Base-by-base conservation (phyloP, 2,113 vertebrate species). In the Oreocharis arfaki region DNA sequence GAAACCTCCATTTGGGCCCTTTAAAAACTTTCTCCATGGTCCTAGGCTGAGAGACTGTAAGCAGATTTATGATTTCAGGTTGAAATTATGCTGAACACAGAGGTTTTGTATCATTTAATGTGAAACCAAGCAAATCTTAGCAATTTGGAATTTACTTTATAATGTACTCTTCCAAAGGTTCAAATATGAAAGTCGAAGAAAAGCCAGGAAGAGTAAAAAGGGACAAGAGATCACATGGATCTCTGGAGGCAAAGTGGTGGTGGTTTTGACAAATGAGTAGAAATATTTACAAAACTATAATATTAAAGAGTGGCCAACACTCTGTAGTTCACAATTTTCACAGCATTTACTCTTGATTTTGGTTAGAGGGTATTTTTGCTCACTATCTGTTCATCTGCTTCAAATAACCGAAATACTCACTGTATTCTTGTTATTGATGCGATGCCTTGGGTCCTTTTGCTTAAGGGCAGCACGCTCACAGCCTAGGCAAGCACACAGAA, bases 61-160 rank as follows among this genome's bases (percentile, higher is more conserved):
- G 61, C 57, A 85, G 87, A 89, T 96, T 91, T 96, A 95, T 57
- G 53, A 84, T 84, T 95, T 68, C 0, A 8, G 37, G 20, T 82
- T 80, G 60, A 96, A 96, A 96, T 87, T 41, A 91, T 69, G 89
- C 89, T 82, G 76, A 95, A 89, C 27, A 1, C 30, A 13, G 73
- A 68, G 26, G 56, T n/a, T 91, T 84, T 71, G 32, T 84, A 42
- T 79, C 52, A 87, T 94, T 96, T 91, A 89, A 79, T 16, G 28
- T 73, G 69, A 94, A 96, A 92, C 57, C 37, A 91, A 68, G 77
- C 77, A 91, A 70, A 94, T 84, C 65, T 68, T 67, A 44, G 74
- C 52, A 78, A 87, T 71, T 89, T 37, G 60, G 69, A 30, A 23
- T 84, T 2, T 70, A 47, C 81, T 82, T 67, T 67, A 9, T 63